Conservation (phyloP, 2,797 vertebrate species). For the Fratercula arctica region DNA sequence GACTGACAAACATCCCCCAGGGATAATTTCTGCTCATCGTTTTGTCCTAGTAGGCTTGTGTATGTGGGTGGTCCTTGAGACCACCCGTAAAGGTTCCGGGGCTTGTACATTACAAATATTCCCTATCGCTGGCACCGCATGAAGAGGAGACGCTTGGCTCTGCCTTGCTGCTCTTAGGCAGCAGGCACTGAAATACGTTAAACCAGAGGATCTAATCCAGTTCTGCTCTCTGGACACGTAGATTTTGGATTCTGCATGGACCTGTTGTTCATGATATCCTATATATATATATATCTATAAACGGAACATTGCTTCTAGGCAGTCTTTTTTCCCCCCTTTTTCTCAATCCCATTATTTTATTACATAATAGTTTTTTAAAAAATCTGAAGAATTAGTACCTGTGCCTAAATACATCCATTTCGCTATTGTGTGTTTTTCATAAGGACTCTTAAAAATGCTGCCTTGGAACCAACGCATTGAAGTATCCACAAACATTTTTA, state of each 20-base stretch:
- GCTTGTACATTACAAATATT: neutral
- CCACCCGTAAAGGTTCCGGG: neutral
- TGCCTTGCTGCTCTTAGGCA: neutral
- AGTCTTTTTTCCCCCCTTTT: neutral
- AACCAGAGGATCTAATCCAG: neutral
- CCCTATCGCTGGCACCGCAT: neutral
- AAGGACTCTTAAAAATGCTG: neutral
- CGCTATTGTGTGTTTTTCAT: neutral
- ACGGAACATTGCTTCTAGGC: neutral
- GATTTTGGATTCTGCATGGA: neutral
- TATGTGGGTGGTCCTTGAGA: neutral
- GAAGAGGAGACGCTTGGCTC: neutral
- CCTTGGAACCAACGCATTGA: neutral
- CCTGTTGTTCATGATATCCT: neutral
- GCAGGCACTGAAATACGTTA: neutral
- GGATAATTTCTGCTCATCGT: neutral
- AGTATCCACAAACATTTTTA: neutral
- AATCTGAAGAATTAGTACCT: neutral
- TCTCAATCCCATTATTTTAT: neutral
- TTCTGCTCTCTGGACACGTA: accelerated
- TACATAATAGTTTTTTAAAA: neutral
- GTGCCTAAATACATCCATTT: neutral
- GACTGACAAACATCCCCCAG: neutral
- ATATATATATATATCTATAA: no score
- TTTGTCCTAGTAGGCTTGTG: neutral